phyloP scores from a whole-genome alignment of 2,888 invertebrate species.

The Leucophora obtusa region DNA sequence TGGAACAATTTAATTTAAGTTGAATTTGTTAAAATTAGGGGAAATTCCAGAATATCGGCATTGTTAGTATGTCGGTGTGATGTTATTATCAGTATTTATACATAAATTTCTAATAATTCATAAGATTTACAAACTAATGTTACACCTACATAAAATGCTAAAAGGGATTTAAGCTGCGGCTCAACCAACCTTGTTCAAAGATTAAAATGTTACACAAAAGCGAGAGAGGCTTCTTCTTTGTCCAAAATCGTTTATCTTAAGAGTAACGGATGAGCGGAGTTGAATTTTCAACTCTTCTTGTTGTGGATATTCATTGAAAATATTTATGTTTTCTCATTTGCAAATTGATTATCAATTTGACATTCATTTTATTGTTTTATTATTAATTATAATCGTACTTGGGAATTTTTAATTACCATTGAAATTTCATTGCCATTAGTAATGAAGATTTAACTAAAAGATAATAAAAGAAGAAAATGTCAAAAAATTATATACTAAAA shows the following conservation, averaged over 20 bases:
- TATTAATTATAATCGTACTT: too few relatives aligned
- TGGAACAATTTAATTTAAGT: conserved; percentile 36
- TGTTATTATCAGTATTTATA: neutral
- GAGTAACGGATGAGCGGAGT: neutral
- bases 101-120: conserved; percentile 47
- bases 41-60: conserved; percentile 53
- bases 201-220: conserved; percentile 1
- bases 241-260: neutral
- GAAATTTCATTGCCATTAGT: too few relatives aligned
- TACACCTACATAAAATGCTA: neutral
- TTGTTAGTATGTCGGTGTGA: neutral
- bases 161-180: neutral
- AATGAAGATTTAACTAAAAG: too few relatives aligned
- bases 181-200: conserved; percentile 20
- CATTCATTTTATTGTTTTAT: conserved; percentile 56
- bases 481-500: too few relatives aligned
- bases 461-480: too few relatives aligned
- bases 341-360: conserved; percentile 58
- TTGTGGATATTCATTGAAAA: conserved; percentile 42
- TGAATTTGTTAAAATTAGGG: conserved; percentile 3
- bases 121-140: conserved; percentile 23
- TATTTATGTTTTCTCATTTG: conserved; percentile 60
- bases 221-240: neutral
- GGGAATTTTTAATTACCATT: too few relatives aligned
- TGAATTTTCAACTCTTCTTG: conserved; percentile 15